Evolutionary conservation across 1,140 invertebrate species (phyloP).

Genomic region (Heliconius nattereri): DNA sequence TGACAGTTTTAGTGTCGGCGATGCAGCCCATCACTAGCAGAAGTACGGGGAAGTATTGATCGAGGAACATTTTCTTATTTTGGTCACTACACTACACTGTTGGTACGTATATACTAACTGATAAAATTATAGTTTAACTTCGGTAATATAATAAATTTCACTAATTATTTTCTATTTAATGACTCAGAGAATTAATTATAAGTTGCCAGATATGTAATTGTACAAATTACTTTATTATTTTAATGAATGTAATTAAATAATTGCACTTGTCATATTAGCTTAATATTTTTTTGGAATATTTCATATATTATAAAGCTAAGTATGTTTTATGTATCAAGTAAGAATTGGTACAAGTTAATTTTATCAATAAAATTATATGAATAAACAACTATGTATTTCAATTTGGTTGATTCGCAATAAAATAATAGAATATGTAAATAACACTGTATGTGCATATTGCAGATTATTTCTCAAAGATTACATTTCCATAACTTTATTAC

Average conservation of each 20-base stretch:
- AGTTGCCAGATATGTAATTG: constrained; percentile 4
- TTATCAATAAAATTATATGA: too few relatives aligned
- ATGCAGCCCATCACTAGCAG: constrained; percentile 63
- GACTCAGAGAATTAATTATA: constrained; percentile 2
- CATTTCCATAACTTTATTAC: constrained; percentile 5
- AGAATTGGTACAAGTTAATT: too few relatives aligned
- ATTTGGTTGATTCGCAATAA: not conserved
- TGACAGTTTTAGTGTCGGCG: constrained; percentile 62
- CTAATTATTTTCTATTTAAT: constrained; percentile 4
- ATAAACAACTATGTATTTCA: not conserved
- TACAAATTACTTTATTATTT: constrained; percentile 1
- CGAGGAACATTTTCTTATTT: constrained; percentile 51
- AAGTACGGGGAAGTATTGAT: constrained; percentile 49
- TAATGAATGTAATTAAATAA: not conserved
- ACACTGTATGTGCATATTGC: not conserved
- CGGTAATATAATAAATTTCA: not conserved
- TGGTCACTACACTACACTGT: constrained; percentile 21
- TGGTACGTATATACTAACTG: not conserved
- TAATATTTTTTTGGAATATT: not conserved
- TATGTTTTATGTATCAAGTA: not conserved
- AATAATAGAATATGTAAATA: not conserved
- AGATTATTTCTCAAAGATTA: constrained; percentile 9
- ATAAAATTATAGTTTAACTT: not conserved
- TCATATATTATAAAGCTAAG: not conserved
- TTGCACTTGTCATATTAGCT: not conserved